Conservation (phyloP, 1,140 invertebrate species). For the Antheraea pernyi region DNA sequence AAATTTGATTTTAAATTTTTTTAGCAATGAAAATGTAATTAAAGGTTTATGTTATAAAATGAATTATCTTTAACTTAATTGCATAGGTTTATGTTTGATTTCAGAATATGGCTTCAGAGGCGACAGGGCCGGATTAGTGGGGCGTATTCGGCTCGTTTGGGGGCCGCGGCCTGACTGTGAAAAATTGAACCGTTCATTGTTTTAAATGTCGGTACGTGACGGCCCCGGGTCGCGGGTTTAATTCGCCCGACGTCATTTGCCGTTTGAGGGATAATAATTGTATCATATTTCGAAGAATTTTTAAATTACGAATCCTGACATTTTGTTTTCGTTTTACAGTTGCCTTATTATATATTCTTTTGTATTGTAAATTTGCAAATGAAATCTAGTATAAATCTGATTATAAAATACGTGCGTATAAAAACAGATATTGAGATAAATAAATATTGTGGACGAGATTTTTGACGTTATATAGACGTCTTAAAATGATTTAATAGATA, state of each 20-base stretch:
- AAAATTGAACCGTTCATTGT: conserved; percentile 74
- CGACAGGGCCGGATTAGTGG: conserved; percentile 48
- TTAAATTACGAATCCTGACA: not conserved
- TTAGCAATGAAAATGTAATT: too few relatives aligned
- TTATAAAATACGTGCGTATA: too few relatives aligned
- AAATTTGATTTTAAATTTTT: too few relatives aligned
- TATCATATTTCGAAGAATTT: conserved; percentile 29
- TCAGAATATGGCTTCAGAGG: not conserved
- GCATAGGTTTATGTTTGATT: not conserved
- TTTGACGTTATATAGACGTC: too few relatives aligned
- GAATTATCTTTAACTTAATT: not conserved
- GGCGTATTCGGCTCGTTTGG: conserved; percentile 31
- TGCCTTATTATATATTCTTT: not conserved
- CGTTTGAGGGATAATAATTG: conserved; percentile 26
- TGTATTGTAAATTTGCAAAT: too few relatives aligned
- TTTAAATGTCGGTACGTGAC: conserved; percentile 69
- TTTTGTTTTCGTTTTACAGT: not conserved
- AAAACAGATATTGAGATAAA: too few relatives aligned
- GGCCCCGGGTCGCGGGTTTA: conserved; percentile 23
- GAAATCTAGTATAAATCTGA: too few relatives aligned
- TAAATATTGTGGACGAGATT: too few relatives aligned
- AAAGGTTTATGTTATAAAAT: too few relatives aligned
- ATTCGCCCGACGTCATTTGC: conserved; percentile 27
- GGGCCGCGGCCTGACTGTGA: conserved; percentile 44
- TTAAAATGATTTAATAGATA: too few relatives aligned